These are phyloP conservation scores for Phylloscopus whistleri DNA, from an alignment of 2,113 vertebrate genomes.

Conservation along the genomic window DNA sequence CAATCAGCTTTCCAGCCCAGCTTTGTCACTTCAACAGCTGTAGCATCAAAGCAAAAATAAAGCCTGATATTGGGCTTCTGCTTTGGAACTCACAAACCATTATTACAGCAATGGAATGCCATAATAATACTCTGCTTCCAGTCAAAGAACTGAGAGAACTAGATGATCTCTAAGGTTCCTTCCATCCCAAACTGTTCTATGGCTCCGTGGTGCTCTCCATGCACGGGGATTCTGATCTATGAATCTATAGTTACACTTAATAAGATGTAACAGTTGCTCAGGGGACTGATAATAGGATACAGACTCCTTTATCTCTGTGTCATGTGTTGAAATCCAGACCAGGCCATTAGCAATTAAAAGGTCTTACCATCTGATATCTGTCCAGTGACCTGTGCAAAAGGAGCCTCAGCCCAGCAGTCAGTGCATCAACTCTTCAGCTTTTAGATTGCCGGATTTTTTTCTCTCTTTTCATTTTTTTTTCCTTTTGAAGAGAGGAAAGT, in stretches of 20 bases:
- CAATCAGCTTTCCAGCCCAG: not conserved
- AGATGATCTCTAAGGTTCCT: not conserved
- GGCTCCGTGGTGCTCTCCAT: not conserved
- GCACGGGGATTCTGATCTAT: not conserved
- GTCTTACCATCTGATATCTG: not conserved
- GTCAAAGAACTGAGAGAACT: not conserved
- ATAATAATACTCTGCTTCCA: not conserved
- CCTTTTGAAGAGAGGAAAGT: not conserved
- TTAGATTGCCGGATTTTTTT: not conserved
- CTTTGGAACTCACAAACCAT: not conserved
- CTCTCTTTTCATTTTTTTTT: not conserved
- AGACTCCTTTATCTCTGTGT: constrained; percentile 15
- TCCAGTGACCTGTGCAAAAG: not conserved
- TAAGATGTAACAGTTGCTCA: constrained; percentile 7
- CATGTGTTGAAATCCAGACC: constrained; percentile 3
- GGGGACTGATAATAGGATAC: constrained; percentile 36
- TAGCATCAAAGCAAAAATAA: not conserved
- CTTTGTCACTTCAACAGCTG: not conserved
- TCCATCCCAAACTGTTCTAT: not conserved
- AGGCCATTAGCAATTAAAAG: constrained; percentile 37
- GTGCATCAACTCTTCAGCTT: not conserved
- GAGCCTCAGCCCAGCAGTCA: not conserved
- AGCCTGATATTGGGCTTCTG: not conserved
- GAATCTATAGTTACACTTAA: constrained; percentile 18
- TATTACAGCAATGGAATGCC: not conserved